Base-by-base conservation (phyloP, 1,140 invertebrate species). In the Diuraphis noxia region DNA sequence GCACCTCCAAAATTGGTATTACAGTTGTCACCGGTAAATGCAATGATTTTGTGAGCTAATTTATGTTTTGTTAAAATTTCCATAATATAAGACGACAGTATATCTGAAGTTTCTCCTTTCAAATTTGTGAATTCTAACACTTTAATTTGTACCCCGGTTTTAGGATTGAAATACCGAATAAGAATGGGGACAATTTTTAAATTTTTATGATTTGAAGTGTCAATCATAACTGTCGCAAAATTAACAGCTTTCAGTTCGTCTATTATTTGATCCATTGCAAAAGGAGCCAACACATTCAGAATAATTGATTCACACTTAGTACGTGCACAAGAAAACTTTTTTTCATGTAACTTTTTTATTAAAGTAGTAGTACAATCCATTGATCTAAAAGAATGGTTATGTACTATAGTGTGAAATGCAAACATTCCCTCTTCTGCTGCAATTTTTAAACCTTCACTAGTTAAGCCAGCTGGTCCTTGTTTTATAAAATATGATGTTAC, bases 301-400 rank as follows among this genome's bases (percentile, higher is more conserved):
- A 86, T 23, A 86, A 86, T 86, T 38, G 13, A 86, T 86, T 86
- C 84, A 86, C 17, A 49, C n/a, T 49, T 52, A n/a, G 43, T 86
- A 34, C 84, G 46, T 0, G 43, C 34, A 34, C 43, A 86, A 34
- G 30, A 86, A 34, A 52, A 49, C n/a, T 86, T 52, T 86, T 86
- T 86, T 34, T 86, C 13, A 36, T 49, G 34, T 1, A 86, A 19
- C 6, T 86, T 49, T 34, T 86, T 86, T 41, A 41, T 41, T 41
- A 41, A 8, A 41, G 41, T 5, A 5, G 41, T 41, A 41, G 41
- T 41, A 41, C 41, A 41, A 41, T 41, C n/a, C n/a, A n/a, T n/a
- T n/a, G n/a, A n/a, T n/a, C n/a, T n/a, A n/a, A n/a, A n/a, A n/a
- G n/a, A n/a, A n/a, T n/a, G 41, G 41, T 41, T 41, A 8, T 41